A percentile compares a stretch with the other conserved stretches of the same genome.
These are phyloP conservation scores for Lasioglossum lativentre DNA, from an alignment of 2,888 invertebrate genomes.

Conservation along the genomic window DNA sequence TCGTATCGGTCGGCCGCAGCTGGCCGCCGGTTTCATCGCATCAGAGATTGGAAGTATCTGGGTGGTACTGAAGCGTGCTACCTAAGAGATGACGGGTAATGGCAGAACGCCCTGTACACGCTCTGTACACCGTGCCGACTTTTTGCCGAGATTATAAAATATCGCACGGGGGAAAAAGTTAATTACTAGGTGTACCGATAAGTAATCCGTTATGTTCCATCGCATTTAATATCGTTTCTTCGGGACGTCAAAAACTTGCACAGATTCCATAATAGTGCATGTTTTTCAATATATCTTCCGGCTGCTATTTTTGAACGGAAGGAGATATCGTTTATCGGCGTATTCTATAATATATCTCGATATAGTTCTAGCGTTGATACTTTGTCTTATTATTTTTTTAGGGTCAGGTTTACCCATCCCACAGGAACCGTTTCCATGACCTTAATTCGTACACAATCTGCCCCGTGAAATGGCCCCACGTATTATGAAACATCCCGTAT, in stretches of 20 bases:
- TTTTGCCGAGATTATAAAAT: background rate
- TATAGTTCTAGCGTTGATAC: too few relatives aligned
- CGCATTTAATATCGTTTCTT: background rate
- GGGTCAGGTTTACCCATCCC: background rate
- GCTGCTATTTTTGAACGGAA: background rate
- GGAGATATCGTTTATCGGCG: background rate
- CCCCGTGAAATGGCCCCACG: background rate
- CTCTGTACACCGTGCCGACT: background rate
- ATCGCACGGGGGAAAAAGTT: background rate
- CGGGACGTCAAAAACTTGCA: background rate
- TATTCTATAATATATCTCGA: too few relatives aligned
- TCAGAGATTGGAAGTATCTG: background rate
- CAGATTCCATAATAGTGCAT: background rate
- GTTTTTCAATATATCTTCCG: background rate
- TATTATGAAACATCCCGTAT: background rate
- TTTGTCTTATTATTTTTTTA: background rate
- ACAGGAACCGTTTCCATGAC: background rate
- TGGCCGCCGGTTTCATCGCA: background rate
- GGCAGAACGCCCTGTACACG: too few relatives aligned
- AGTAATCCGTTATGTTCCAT: background rate
- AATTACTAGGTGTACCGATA: background rate
- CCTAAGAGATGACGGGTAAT: background rate
- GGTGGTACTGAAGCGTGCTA: slow-evolving; percentile 5
- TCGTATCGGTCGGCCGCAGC: background rate
- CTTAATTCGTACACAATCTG: background rate